phyloP scores from a whole-genome alignment of 2,888 invertebrate genomes.

The Orthosia incerta region DNA sequence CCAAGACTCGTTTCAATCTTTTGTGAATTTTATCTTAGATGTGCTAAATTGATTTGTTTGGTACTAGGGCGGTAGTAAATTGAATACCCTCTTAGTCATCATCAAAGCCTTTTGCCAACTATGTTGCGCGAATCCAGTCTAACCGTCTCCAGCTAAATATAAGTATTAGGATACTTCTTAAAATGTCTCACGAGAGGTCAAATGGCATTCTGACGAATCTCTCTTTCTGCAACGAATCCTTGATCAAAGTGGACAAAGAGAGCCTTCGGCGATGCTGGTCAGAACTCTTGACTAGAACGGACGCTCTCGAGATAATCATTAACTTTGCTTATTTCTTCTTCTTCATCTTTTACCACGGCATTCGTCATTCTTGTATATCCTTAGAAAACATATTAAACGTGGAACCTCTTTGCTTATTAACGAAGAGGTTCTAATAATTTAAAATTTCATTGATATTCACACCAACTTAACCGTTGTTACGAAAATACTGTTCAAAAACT shows the following conservation, averaged over 20 bases:
- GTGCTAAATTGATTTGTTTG: neutral
- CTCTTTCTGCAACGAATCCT: neutral
- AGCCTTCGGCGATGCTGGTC: neutral
- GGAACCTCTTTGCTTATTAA: neutral
- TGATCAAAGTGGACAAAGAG: neutral
- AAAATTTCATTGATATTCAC: constrained; percentile 16
- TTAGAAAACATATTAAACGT: neutral
- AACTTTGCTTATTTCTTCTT: neutral
- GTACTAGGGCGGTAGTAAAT: neutral
- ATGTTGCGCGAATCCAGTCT: too few relatives aligned
- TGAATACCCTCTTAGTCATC: neutral
- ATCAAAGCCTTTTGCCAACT: neutral
- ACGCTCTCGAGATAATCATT: fast-evolving
- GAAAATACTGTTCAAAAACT: constrained; percentile 28
- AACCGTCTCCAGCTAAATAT: too few relatives aligned
- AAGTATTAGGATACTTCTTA: too few relatives aligned
- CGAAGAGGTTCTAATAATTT: constrained; percentile 6
- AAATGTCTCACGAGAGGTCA: too few relatives aligned
- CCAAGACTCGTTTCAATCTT: too few relatives aligned
- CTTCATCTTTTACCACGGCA: neutral
- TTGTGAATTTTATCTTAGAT: neutral
- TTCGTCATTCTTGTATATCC: neutral
- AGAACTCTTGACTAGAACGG: neutral
- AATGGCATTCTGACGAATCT: too few relatives aligned
- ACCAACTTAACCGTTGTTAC: neutral